phyloP scores from a whole-genome alignment of 2,797 vertebrate genomes.

The Rhinoraja longicauda region DNA sequence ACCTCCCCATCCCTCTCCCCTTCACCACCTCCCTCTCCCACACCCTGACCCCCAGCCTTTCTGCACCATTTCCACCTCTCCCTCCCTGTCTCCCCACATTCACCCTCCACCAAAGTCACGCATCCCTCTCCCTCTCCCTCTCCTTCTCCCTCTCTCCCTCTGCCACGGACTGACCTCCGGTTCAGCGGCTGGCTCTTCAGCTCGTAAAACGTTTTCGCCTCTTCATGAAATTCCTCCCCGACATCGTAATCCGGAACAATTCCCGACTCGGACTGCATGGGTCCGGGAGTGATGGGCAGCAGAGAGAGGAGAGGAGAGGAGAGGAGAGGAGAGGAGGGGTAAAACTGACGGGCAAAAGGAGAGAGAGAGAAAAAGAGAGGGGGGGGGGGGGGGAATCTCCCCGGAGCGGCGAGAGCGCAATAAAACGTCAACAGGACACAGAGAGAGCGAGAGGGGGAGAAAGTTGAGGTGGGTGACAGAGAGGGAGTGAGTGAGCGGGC shows the following conservation, averaged over 20 bases:
- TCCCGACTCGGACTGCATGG: slow-evolving; percentile 89
- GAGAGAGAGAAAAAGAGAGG: too few relatives aligned
- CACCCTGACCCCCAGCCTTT: too few relatives aligned
- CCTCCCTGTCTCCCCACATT: neutral
- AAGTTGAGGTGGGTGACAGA: slow-evolving; percentile 23
- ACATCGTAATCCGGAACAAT: slow-evolving; percentile 93
- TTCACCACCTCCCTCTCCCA: too few relatives aligned
- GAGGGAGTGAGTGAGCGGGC: too few relatives aligned
- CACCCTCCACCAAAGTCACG: too few relatives aligned
- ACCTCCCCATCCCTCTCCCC: too few relatives aligned
- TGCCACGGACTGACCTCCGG: slow-evolving; percentile 83
- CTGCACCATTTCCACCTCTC: too few relatives aligned
- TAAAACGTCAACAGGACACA: slow-evolving; percentile 11
- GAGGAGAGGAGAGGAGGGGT: neutral
- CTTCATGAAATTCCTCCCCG: slow-evolving; percentile 87
- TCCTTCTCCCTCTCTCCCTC: neutral
- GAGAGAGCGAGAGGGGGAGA: neutral
- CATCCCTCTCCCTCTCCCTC: neutral
- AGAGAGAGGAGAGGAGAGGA: too few relatives aligned
- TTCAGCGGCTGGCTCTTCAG: slow-evolving; percentile 90
- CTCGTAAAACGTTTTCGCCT: slow-evolving; percentile 95
- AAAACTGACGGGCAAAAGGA: too few relatives aligned
- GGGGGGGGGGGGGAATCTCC: too few relatives aligned
- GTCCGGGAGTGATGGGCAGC: slow-evolving; percentile 42
- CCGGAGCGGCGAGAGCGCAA: too few relatives aligned